These are phyloP conservation scores for Apis cerana DNA, from an alignment of 1,140 invertebrate genomes.

Conservation along the genomic window DNA sequence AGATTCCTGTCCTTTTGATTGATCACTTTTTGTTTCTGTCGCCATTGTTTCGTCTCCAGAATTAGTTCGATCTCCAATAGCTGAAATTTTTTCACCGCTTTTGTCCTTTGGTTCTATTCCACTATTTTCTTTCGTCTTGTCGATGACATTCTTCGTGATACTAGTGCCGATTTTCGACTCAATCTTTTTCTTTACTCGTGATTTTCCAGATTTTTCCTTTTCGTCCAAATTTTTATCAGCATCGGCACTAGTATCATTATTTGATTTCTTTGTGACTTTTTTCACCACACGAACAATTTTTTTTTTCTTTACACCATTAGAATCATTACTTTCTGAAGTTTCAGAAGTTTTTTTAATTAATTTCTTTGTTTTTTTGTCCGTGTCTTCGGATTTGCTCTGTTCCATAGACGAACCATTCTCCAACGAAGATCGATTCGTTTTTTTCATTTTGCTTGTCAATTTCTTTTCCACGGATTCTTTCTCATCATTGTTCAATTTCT, in stretches of 20 bases:
- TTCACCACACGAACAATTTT: slow-evolving; percentile 73
- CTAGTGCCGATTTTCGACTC: fast-evolving
- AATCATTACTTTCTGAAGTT: slow-evolving; percentile 61
- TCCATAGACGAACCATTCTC: slow-evolving; percentile 58
- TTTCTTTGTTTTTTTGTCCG: slow-evolving; percentile 68
- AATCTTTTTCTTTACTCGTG: slow-evolving; percentile 50
- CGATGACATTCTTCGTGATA: slow-evolving; percentile 48
- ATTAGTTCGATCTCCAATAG: neutral
- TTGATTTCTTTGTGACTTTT: slow-evolving; percentile 74
- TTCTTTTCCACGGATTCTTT: slow-evolving; percentile 41
- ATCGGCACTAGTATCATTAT: slow-evolving; percentile 8
- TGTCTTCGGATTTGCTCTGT: slow-evolving; percentile 58
- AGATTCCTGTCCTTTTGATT: slow-evolving; percentile 7
- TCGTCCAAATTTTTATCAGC: slow-evolving; percentile 62
- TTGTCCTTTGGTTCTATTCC: neutral
- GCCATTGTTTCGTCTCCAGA: neutral
- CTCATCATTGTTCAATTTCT: slow-evolving; percentile 47
- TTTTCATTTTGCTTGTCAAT: slow-evolving; percentile 33
- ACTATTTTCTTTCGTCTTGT: slow-evolving; percentile 21
- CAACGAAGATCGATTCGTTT: slow-evolving; percentile 54
- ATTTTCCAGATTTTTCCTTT: slow-evolving; percentile 29
- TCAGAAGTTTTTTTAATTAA: slow-evolving; percentile 61
- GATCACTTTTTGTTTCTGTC: neutral
- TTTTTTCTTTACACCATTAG: slow-evolving; percentile 72
- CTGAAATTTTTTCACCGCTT: neutral